These are phyloP conservation scores for Aromia moschata DNA, from an alignment of 2,888 invertebrate species.

Conservation along the genomic window DNA sequence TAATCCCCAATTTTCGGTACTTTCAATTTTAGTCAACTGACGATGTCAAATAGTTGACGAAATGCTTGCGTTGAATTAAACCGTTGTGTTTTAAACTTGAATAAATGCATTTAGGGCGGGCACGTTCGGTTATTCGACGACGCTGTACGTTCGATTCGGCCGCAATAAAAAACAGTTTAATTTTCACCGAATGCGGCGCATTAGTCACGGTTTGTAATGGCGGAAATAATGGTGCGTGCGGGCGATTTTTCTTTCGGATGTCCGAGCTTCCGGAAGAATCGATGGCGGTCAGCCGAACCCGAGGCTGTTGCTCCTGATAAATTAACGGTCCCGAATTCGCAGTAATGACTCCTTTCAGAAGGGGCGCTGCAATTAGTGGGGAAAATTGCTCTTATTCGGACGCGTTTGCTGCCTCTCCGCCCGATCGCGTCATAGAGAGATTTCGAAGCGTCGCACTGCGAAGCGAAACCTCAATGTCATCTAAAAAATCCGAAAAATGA, in stretches of 20 bases:
- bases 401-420: constrained; percentile 32
- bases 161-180: constrained; percentile 42
- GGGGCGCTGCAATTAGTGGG: constrained; percentile 50
- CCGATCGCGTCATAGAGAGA: too few relatives aligned
- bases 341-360: constrained; percentile 55
- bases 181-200: constrained; percentile 38
- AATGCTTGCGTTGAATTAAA: too few relatives aligned
- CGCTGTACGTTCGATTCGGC: constrained; percentile 26
- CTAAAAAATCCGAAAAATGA: too few relatives aligned
- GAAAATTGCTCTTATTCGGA: constrained; percentile 53
- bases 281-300: constrained; percentile 46
- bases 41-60: too few relatives aligned
- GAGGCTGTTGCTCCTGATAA: constrained; percentile 51
- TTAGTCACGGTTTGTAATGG: constrained; percentile 45
- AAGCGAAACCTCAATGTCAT: too few relatives aligned
- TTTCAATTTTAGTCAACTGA: too few relatives aligned
- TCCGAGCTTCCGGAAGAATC: constrained; percentile 43
- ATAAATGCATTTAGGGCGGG: too few relatives aligned
- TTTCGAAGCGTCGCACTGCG: too few relatives aligned
- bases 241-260: constrained; percentile 48
- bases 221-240: constrained; percentile 47
- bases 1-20: too few relatives aligned
- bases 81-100: too few relatives aligned
- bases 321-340: constrained; percentile 49
- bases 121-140: too few relatives aligned